These are phyloP conservation scores for Gallirallus australis DNA, from an alignment of 2,797 vertebrate species.

Conservation along the genomic window DNA sequence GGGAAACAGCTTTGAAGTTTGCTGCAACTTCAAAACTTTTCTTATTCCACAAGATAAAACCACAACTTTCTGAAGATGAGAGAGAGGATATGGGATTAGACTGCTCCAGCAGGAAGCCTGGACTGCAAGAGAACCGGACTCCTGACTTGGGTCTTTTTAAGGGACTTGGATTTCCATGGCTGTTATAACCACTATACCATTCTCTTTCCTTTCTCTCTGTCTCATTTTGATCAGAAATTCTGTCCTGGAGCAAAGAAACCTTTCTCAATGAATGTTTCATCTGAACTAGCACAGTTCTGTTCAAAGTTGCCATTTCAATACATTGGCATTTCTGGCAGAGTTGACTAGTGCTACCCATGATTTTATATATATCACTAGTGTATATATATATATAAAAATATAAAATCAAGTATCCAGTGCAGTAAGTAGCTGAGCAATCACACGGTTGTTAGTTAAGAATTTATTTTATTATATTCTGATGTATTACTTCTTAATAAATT, in stretches of 20 bases:
- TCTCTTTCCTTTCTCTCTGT: background rate
- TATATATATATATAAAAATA: background rate
- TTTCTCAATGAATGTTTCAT: constrained; percentile 3
- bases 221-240: constrained; percentile 33
- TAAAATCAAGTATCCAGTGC: background rate
- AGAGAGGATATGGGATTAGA: background rate
- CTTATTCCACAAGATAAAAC: background rate
- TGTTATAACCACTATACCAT: background rate
- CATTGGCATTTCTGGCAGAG: background rate
- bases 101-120: background rate
- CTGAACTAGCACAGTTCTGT: background rate
- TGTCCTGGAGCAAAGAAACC: constrained; percentile 15
- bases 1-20: background rate
- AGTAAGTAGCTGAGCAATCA: constrained; percentile 35
- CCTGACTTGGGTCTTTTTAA: background rate
- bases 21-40: background rate
- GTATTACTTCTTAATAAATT: constrained; percentile 50
- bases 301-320: background rate
- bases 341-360: background rate
- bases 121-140: background rate
- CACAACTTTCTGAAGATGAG: background rate
- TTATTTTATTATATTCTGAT: constrained; percentile 52
- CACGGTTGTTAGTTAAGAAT: background rate
- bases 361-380: background rate
- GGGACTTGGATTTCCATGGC: background rate